Percentiles rank a stretch among this genome's conserved stretches.
Conservation (phyloP, 2,113 vertebrate species). For the Erythrocercus mccallii region DNA sequence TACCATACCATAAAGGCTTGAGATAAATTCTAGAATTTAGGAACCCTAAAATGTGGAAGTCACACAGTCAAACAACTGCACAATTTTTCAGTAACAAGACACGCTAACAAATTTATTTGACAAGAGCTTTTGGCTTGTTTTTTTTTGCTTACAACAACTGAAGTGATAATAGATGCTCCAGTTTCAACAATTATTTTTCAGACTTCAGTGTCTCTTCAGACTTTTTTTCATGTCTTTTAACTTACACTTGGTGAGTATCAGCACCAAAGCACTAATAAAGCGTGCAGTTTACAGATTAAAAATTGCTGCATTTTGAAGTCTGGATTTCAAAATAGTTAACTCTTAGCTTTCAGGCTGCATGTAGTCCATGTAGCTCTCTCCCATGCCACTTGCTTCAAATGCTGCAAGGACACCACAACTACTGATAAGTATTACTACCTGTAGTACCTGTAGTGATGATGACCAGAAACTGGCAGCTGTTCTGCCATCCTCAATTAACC, state of each 20-base stretch:
- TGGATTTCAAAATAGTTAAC: not conserved
- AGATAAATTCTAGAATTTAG: not conserved
- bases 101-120: not conserved
- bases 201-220: not conserved
- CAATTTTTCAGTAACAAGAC: not conserved
- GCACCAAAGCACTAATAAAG: not conserved
- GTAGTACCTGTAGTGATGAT: not conserved
- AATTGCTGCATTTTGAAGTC: not conserved
- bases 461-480: not conserved
- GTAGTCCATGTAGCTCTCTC: not conserved
- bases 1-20: not conserved
- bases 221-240: not conserved
- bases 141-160: not conserved
- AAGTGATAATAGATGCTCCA: not conserved
- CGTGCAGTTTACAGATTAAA: rapidly evolving
- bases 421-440: not conserved
- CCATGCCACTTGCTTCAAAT: not conserved
- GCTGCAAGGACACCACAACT: not conserved
- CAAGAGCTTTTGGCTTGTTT: not conserved
- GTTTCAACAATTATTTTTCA: not conserved
- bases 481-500: not conserved
- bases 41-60: not conserved
- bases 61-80: not conserved
- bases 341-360: not conserved
- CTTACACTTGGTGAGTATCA: not conserved